phyloP scores from a whole-genome alignment of 2,888 invertebrate genomes.

The Hetaerina titia region DNA sequence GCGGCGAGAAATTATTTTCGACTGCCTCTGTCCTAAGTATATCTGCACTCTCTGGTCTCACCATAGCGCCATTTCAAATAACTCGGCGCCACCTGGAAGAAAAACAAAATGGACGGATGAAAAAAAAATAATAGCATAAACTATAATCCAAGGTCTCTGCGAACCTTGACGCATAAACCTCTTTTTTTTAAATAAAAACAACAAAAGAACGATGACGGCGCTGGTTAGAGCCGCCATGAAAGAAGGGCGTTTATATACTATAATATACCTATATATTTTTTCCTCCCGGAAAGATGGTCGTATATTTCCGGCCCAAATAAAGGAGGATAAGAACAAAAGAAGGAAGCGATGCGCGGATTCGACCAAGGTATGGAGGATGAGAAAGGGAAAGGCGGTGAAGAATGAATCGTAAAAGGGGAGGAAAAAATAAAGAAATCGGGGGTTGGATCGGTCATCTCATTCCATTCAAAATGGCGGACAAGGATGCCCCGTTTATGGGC shows the following conservation, averaged over 20 bases:
- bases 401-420: constrained; percentile 27
- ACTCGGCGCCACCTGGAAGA: neutral
- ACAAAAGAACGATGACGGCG: neutral
- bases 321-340: neutral
- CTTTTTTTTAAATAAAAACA: neutral
- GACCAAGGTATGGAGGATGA: neutral
- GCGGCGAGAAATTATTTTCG: neutral
- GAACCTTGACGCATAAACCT: neutral
- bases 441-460: constrained; percentile 64
- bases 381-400: neutral
- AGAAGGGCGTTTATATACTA: neutral
- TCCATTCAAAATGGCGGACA: constrained; percentile 61
- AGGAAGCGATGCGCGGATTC: neutral
- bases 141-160: neutral
- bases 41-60: neutral
- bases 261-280: constrained; percentile 12
- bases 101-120: neutral
- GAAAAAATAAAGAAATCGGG: constrained; percentile 10
- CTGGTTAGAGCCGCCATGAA: neutral
- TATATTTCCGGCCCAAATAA: neutral
- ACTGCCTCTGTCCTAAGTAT: neutral
- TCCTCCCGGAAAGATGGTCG: neutral
- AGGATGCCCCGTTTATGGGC: constrained; percentile 49
- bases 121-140: neutral
- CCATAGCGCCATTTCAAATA: neutral